These are phyloP conservation scores for Brachionus asplanchnoidis DNA, from an alignment of 1,140 invertebrate genomes.

Conservation along the genomic window DNA sequence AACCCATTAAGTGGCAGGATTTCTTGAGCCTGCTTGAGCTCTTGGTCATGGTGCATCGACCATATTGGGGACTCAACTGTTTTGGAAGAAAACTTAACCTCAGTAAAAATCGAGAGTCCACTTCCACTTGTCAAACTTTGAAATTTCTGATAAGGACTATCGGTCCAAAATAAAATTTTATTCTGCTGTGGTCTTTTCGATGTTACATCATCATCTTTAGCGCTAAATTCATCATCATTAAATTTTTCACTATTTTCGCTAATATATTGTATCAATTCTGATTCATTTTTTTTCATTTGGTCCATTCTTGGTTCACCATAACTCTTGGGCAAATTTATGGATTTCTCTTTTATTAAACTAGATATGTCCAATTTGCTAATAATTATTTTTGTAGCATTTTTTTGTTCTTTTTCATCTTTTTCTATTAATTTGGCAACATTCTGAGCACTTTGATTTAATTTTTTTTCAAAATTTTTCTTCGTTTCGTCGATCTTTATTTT, in stretches of 20 bases:
- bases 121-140: neutral
- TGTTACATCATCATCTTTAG: neutral
- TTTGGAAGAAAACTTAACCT: neutral
- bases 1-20: conserved; percentile 73
- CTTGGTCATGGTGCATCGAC: neutral
- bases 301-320: neutral
- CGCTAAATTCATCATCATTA: neutral
- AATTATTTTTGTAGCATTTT: neutral
- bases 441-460: neutral
- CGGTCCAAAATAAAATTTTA: neutral
- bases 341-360: neutral
- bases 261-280: neutral
- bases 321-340: neutral
- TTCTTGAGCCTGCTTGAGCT: neutral
- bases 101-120: neutral
- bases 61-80: conserved; percentile 3
- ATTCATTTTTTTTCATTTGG: neutral
- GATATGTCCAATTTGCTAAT: neutral
- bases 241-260: neutral
- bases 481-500: neutral
- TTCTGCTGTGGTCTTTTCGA: neutral
- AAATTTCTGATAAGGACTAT: conserved; percentile 11
- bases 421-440: neutral
- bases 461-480: neutral
- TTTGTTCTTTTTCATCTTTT: neutral